Base-by-base conservation (phyloP, 2,888 invertebrate species). In the Dryobota labecula region DNA sequence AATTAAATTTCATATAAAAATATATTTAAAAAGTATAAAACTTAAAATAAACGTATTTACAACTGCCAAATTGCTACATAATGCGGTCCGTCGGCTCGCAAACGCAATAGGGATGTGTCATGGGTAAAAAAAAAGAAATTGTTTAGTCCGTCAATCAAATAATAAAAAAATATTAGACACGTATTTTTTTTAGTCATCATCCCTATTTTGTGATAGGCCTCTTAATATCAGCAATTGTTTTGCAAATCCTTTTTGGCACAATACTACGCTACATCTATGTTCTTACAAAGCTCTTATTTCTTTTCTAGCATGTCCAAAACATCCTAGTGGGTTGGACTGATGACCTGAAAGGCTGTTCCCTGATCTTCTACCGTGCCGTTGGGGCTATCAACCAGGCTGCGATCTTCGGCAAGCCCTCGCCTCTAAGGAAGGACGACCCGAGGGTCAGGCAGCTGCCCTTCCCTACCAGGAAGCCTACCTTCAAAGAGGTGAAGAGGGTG, bases 401-500 rank as follows among this genome's bases (percentile, higher is more conserved):
- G 0, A 92, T 99, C 57, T 98, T 98, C 88, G 98, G 98, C 0
- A 97, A 97, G 89, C 96, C 95, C 68, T 97, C 98, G 0, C 96
- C 97, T 0, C 90, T 98, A 20, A 96, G 96, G 76, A 96, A 96
- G 82, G 96, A 94, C 6, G 98, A 98, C 87, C 85, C 92, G 2
- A 94, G 98, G 73, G 90, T 98, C 13, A 93, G 98, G 82, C 97
- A 96, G 30, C 96, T 99, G 79, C 98, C 99, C 0, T 98, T 99
- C 92, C 97, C 98, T 0, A 98, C 98, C 0, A 96, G 97, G 83
- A 96, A 98, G 83, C 98, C 99, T 0, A 98, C 98, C 0, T 98
- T 97, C 85, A 97, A 97, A 65, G 98, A 99, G 94, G 97, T 98
- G 1, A 96, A 97, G 88, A 94, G 98, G 76, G 97, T 98, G 0